A percentile compares a stretch with the other conserved stretches of the same genome.
phyloP scores from a whole-genome alignment of 2,797 vertebrate species.

The Poecilia gillii region DNA sequence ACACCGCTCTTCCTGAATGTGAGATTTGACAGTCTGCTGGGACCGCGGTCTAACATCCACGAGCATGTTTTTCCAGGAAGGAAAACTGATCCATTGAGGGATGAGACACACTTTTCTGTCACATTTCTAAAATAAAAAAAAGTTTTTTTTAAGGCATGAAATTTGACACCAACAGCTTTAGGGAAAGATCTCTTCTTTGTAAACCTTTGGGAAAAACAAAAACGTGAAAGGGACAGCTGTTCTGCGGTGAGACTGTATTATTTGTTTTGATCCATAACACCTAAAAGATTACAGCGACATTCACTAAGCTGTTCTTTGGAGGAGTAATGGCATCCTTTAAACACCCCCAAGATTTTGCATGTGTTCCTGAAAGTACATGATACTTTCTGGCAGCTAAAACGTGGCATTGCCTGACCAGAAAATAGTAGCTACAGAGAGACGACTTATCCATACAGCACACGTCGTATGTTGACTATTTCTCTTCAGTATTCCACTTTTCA shows the following conservation, averaged over 20 bases:
- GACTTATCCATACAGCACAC: conserved; percentile 44
- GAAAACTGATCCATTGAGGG: background rate
- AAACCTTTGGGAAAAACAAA: conserved; percentile 21
- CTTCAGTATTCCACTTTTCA: conserved; percentile 56
- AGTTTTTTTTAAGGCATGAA: conserved; percentile 27
- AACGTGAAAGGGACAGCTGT: conserved; percentile 39
- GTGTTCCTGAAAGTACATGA: conserved; percentile 25
- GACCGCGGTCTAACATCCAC: background rate
- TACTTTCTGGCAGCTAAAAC: conserved; percentile 35
- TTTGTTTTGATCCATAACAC: conserved; percentile 69
- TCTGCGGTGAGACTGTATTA: conserved; percentile 62
- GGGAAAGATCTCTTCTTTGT: conserved; percentile 11
- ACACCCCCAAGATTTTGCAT: conserved; percentile 30
- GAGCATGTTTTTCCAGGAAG: background rate
- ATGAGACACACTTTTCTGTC: background rate
- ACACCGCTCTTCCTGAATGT: background rate
- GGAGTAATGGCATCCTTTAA: conserved; percentile 26
- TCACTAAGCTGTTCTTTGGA: conserved; percentile 54
- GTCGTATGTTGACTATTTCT: conserved; percentile 45
- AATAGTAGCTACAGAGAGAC: conserved; percentile 23
- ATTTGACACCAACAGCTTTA: conserved; percentile 18
- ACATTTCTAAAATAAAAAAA: background rate
- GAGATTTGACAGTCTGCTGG: background rate
- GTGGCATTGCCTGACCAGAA: conserved; percentile 32
- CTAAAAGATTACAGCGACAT: conserved; percentile 64